Conservation (phyloP, 2,888 invertebrate genomes). For the Sclerodermus sp. region DNA sequence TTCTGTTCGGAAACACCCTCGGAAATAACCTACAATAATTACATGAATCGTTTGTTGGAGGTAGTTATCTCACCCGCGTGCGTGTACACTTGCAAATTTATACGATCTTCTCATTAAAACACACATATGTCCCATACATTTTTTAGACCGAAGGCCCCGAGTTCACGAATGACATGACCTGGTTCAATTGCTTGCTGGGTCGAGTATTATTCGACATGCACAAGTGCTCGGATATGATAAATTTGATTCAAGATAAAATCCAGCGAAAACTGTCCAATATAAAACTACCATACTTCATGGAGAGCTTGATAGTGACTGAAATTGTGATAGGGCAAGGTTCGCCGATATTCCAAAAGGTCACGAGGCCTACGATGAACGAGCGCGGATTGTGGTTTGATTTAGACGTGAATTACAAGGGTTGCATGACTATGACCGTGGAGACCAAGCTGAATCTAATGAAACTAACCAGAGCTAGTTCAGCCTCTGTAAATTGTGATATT, state of each 20-base stretch:
- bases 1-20: slow-evolving; percentile 35
- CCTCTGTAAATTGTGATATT: slow-evolving; percentile 23
- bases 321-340: slow-evolving; percentile 71
- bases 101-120: no score
- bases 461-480: slow-evolving; percentile 56
- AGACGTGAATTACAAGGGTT: slow-evolving; percentile 78
- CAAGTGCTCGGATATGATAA: slow-evolving; percentile 70
- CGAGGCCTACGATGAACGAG: slow-evolving; percentile 72
- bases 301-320: slow-evolving; percentile 76
- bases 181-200: slow-evolving; percentile 79
- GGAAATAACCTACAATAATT: slow-evolving; percentile 46
- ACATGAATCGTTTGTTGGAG: slow-evolving; percentile 48
- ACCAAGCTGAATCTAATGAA: slow-evolving; percentile 86
- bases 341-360: slow-evolving; percentile 67
- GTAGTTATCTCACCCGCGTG: no score
- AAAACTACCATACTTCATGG: slow-evolving; percentile 87
- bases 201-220: slow-evolving; percentile 83
- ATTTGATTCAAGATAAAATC: slow-evolving; percentile 74
- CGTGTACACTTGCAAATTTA: no score
- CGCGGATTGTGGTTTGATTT: slow-evolving; percentile 89
- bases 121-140: no score
- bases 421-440: slow-evolving; percentile 78
- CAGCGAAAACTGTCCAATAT: slow-evolving; percentile 85
- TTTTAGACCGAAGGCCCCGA: slow-evolving; percentile 3
- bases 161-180: slow-evolving; percentile 61